Evolutionary conservation across 2,797 vertebrate genomes (phyloP), one percentile per base, ranked within the genome.

Genomic region (Tapirus indicus): DNA sequence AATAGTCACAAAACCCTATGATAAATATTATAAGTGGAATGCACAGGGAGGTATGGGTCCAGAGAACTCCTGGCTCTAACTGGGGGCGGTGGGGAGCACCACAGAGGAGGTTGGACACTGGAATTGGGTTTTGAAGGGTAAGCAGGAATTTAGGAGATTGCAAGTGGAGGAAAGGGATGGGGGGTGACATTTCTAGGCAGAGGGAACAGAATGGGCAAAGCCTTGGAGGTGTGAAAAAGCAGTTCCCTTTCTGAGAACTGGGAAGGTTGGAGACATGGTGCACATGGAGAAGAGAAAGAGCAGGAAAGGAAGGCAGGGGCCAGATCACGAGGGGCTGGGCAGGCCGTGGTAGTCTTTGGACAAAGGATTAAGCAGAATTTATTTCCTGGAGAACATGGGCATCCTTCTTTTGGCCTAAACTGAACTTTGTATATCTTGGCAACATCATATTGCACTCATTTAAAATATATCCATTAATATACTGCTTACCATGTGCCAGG

Each of bases 381-480:
- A 69, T 60, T 87, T 75, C 68, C 47, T 54, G 32, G 16, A 90
- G 41, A 94, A 89, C 74, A 78, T 1, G 17, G 68, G 58, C 60
- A 54, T 64, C 23, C 72, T 96, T 88, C 92, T 92, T 89, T 66
- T 23, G 83, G 56, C 44, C 64, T 82, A 41, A 75, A 83, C 83
- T 91, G 94, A 95, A 95, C 80, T 93, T 92, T 44, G 32, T 69
- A 38, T 74, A 84, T 84, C 79, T 93, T 54, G 58, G 72, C 60
- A 85, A 47, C 25, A 71, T 74, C 60, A 21, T 54, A 38, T 21
- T 83, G 32, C 4, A 94, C 54, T 80, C 32, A 69, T 75, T 83
- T 68, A 5, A 32, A 83, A 89, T 44, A 68, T 7, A 80, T 75
- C 74, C 58, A 92, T 69, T 83, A 82, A 78, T 74, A 47, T 23